Base-by-base conservation (phyloP, 2,888 invertebrate genomes). In the Cheilosia impressa region DNA sequence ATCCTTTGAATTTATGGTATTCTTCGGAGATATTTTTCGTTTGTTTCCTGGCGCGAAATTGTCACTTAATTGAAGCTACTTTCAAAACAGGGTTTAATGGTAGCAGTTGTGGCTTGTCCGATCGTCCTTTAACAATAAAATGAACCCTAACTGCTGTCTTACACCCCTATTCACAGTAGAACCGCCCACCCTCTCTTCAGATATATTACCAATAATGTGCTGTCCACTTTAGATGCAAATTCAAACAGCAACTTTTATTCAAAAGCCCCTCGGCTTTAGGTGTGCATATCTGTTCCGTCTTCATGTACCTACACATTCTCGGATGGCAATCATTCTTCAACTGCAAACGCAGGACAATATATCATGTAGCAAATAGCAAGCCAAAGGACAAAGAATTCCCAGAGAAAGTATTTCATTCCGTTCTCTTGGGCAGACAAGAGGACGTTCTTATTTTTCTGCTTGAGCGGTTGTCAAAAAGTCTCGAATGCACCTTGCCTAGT, bases 1-100 rank as follows among this genome's bases (percentile, higher is more conserved):
- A 72, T 81, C 76, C 85, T 81, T 81, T 81, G 85, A 81, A 85
- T 81, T 85, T 85, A 81, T 81, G 72, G 24, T n/a, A 60, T 63
- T 53, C 65, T 76, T 80, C n/a, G 53, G 65, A n/a, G n/a, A n/a
- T n/a, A n/a, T n/a, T 38, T 53, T 34, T 65, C 65, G 17, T 68
- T 45, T 80, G 72, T 57, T 81, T 45, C 62, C 57, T 63, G 62
- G 43, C 62, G 76, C 71, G 76, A 77, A 85, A 85, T 85, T 85
- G 81, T 85, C 85, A 81, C 85, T 85, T 85, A 85, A 85, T 81
- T 81, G 71, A 76, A 65, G 71, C 60, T 65, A 2, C 2, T 9
- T 31, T 41, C n/a, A 47, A 19, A 24, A 7, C n/a, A 50, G 41
- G 55, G 57, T 47, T 62, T 13, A 55, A 34, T 47, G 62, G 55